Base-by-base conservation (phyloP, 2,113 vertebrate species). In the Eubucco bourcierii region DNA sequence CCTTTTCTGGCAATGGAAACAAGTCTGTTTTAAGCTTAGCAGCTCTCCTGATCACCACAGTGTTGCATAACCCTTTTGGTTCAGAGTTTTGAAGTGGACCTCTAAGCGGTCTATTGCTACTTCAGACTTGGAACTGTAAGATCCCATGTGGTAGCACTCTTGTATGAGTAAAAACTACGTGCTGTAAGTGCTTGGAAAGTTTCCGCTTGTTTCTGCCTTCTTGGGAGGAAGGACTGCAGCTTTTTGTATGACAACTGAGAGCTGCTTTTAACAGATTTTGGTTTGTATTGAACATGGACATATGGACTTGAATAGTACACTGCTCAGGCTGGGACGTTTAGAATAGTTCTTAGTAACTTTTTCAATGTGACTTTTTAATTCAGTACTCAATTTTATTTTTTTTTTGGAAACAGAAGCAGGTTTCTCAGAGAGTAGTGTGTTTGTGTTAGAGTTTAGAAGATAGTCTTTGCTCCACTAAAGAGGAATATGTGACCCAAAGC, bases 381-480 rank as follows among this genome's bases (percentile, higher is more conserved):
- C 47, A 29, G n/a, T 41, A 37, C 8, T 37, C 10, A n/a, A n/a
- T 37, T 37, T 37, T 8, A 37, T 37, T 37, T 37, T 11, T 60
- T 95, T 90, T 74, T 83, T n/a, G 66, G 84, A 90, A 86, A 70
- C n/a, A 84, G 60, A 87, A 92, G 47, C 68, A 90, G 74, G 88
- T 92, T 96, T 95, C 33, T 88, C 59, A 80, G 63, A 27, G 31
- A 23, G 53, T 74, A 78, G 28, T 3, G 12, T 53, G 44, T 92
- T 80, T 18, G 61, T 90, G 55, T 56, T 76, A 56, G 68, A 95
- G 28, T 34, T 66, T 73, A 52, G n/a, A 92, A 95, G 59, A 67
- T 5, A n/a, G 6, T 0, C n/a, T 85, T 88, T 92, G 86, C 82
- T 37, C 64, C 74, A 25, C 46, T 78, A 1, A 65, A 84, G 41